Evolutionary conservation across 2,888 invertebrate genomes (phyloP), one percentile per base, ranked within the genome.

Genomic region (Dyspetes luteomarginatus): DNA sequence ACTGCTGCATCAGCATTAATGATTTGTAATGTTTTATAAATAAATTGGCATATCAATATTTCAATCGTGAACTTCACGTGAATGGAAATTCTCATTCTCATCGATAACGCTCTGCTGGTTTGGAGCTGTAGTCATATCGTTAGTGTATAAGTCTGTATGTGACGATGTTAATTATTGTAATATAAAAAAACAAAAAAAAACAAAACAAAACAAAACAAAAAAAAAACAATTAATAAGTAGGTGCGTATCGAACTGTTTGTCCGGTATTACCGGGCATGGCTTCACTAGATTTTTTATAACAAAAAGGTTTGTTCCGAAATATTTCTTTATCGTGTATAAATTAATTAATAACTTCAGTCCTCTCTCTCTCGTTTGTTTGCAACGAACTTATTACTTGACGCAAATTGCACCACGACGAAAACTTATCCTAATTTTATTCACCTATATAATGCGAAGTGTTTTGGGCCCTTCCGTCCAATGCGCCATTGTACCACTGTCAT

Each of bases 81-180:
- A 65, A 81, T 82, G 81, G 73, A 83, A 89, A 88, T 88, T 89
- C 83, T 88, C 87, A 88, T 90, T 89, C 85, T 88, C 89, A 90
- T 89, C 87, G 87, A 90, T 89, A 86, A 90, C 84, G 90, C 90
- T 90, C 90, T 90, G 90, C 90, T 91, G 90, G 90, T 89, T 90
- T 91, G 89, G 90, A 90, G 90, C 90, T 87, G 88, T 91, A 90
- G 90, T 90, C 90, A 90, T 90, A 90, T 91, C 90, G 90, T 90
- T 91, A 90, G 90, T 88, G 89, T 88, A 85, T 90, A 90, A 91
- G 90, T 88, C 88, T 90, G 90, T 90, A 90, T 90, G 90, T 90
- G 89, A 89, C 88, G 88, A 90, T 90, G 90, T 90, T 91, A 90
- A 90, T 90, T 91, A 91, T 90, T 90, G 90, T 91, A 91, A 91